These are phyloP conservation scores for Callyntrura sp. DNA, from an alignment of 2,888 invertebrate species.

Conservation along the genomic window DNA sequence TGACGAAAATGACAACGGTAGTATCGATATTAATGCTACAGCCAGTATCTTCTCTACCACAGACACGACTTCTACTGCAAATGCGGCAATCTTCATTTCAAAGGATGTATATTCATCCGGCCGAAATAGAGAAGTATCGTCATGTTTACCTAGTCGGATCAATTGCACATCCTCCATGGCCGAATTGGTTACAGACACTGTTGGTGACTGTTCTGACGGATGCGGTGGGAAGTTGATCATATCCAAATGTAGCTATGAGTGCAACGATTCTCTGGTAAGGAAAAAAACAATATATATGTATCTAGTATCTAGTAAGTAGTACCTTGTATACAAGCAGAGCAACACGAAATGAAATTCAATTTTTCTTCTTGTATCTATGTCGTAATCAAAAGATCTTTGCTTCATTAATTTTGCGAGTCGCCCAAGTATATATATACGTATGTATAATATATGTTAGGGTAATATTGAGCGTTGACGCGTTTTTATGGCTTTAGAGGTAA, in stretches of 20 bases:
- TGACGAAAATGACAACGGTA: constrained; percentile 57
- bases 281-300: too few species aligned
- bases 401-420: constrained; percentile 40
- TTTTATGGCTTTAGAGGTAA: constrained; percentile 40
- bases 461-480: background rate
- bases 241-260: constrained; percentile 79
- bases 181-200: constrained; percentile 79
- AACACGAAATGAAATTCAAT: constrained; percentile 41
- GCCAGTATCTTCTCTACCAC: constrained; percentile 11
- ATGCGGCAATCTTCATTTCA: constrained; percentile 55
- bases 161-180: constrained; percentile 77
- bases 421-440: too few species aligned
- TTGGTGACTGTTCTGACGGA: constrained; percentile 81
- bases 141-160: constrained; percentile 81
- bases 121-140: constrained; percentile 40
- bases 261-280: constrained; percentile 79
- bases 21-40: constrained; percentile 29
- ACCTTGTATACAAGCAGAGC: too few species aligned
- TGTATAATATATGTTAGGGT: constrained; percentile 6
- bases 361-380: background rate
- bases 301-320: too few species aligned
- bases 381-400: constrained; percentile 44
- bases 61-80: constrained; percentile 31
- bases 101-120: constrained; percentile 69
- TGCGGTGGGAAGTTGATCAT: constrained; percentile 82